Evolutionary conservation across 2,113 vertebrate genomes (phyloP), one percentile per base, ranked within the genome.

Genomic region (Bos javanicus): DNA sequence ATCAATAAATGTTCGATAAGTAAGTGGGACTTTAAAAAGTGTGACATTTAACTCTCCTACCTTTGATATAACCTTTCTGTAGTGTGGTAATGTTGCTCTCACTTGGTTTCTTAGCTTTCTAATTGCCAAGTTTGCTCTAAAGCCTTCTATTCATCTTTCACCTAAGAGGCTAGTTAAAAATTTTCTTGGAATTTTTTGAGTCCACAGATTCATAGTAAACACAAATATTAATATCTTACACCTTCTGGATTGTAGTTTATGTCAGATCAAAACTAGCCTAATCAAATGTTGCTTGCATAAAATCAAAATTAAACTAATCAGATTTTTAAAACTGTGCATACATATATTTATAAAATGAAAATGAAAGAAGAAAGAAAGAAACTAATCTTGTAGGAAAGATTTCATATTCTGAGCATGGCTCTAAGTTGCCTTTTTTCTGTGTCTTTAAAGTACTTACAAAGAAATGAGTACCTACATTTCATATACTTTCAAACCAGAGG

Each of bases 361-460:
- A 95, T n/a, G 54, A 81, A 93, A 62, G 43, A 86, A 33, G 62
- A 87, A 50, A 93, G 56, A 80, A 54, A 19, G 50, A 96, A 89
- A 56, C 56, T 39, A 59, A 87, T 83, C 78, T 88, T 92, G 6
- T 56, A 33, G 28, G 54, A 74, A 52, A 60, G 8, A 71, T 56
- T 94, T 86, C 15, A 13, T 86, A 67, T 95, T 94, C 81, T 95
- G 46, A 62, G 52, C 60, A 91, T 93, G 5, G 15, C 21, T 89
- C 36, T 90, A 43, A 78, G 8, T 87, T 96, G 48, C 88, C 80
- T 94, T 96, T 93, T 95, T 92, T 52, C 91, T 92, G 30, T 84
- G 50, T 81, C 56, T 97, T 91, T 36, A 71, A 5, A 59, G n/a
- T 90, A 88, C 39, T 67, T 64, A 76, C 64, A 96, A 90, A 17